Evolutionary conservation across 2,797 vertebrate genomes (phyloP), one percentile per base, ranked within the genome.

Genomic region (Gila robusta): DNA sequence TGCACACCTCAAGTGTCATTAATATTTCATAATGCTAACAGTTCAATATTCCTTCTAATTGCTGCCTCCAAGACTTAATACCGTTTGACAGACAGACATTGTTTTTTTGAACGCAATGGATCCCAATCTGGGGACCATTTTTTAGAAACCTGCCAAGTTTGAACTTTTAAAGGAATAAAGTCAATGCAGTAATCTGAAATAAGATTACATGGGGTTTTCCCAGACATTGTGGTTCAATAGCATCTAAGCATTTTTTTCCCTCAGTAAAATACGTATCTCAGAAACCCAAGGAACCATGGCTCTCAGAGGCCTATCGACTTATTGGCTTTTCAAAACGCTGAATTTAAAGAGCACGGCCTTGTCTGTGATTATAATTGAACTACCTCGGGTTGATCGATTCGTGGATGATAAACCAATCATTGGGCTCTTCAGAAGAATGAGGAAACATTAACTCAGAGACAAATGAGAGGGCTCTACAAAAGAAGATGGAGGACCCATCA

Each of bases 261-360:
- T 3, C 37, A 84, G 77, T 59, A 84, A 81, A 62, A 62, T n/a
- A 56, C 70, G 14, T n/a, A 59, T 23, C 35, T 70, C 74, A 70
- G 41, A 72, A 62, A 32, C 17, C 37, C 62, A 77, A 52, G 56
- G 23, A 80, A 52, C 70, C 73, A 7, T 64, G 82, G 74, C 35
- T 74, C 74, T 71, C 23, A 6, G 32, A 81, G 52, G 32, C 10
- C 81, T 67, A 85, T 86, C 47, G 76, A 72, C 69, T 73, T 86
- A 88, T 86, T 87, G 81, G 69, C 73, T 19, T 82, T 80, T 85
- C 21, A 85, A 72, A 87, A 85, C 71, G 79, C 79, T 85, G 69
- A 77, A 81, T 81, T 82, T 84, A 84, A 86, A 77, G 54, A 84
- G 41, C 17, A 28, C 49, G 11, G 56, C 52, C 62, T 85, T 39